Evolutionary conservation across 2,888 invertebrate species (phyloP).

Genomic region (Cotesia congregata): DNA sequence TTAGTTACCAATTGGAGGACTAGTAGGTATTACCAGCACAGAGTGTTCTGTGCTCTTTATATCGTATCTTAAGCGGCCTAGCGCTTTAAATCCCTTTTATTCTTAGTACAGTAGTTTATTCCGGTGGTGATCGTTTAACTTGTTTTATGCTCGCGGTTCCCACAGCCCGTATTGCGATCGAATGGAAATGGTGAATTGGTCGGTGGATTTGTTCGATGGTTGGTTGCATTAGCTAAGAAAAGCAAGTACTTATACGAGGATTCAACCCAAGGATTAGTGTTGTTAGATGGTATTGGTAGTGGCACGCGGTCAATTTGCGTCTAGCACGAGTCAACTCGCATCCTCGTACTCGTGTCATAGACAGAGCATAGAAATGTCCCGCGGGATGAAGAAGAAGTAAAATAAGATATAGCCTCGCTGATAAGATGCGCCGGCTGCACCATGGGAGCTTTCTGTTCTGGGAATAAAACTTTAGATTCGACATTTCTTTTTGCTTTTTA

Average conservation of each 20-base stretch:
- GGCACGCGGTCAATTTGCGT: conserved; percentile 68
- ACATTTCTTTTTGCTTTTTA: not conserved
- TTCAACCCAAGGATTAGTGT: conserved; percentile 24
- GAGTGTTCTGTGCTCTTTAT: not conserved
- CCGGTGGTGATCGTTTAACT: conserved; percentile 2
- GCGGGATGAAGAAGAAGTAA: conserved; percentile 66
- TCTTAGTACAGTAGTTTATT: not conserved
- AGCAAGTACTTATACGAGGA: conserved; percentile 18
- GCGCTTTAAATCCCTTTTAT: conserved; percentile 7
- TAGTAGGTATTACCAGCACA: not conserved
- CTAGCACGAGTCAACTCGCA: conserved; percentile 64
- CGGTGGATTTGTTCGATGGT: not conserved
- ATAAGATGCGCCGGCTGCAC: conserved; percentile 55
- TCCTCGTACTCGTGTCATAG: conserved; percentile 66
- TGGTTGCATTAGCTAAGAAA: not conserved
- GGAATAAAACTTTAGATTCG: too few relatives aligned
- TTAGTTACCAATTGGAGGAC: not conserved
- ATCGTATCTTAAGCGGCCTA: not conserved
- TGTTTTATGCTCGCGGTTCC: conserved; percentile 9
- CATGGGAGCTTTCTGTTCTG: not conserved
- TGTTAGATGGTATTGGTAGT: conserved; percentile 11
- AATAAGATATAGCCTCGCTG: conserved; percentile 70
- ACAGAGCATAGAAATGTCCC: conserved; percentile 69
- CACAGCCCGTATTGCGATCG: conserved; percentile 2
- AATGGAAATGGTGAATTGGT: conserved; percentile 28